phyloP scores from a whole-genome alignment of 2,797 vertebrate species.

The Leptodactylus fallax region DNA sequence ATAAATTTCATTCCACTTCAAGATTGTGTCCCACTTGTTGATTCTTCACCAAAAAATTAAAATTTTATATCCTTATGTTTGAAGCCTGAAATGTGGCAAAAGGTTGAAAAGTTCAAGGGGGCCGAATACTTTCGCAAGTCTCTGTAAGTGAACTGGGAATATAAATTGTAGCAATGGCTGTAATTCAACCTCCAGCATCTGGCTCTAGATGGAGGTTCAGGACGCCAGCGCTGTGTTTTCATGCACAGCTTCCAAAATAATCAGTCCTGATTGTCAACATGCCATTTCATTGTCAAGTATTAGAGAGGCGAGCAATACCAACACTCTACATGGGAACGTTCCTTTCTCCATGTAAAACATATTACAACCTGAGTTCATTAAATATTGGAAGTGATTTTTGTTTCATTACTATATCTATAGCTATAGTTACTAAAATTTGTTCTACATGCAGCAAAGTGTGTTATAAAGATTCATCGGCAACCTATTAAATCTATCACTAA shows the following conservation, averaged over 20 bases:
- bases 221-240: conserved; percentile 15
- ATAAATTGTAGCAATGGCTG: conserved; percentile 10
- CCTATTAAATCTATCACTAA: conserved; percentile 1
- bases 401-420: background rate
- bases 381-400: background rate
- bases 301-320: background rate
- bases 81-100: too few species aligned
- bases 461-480: background rate
- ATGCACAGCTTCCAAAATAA: conserved; percentile 23
- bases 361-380: background rate
- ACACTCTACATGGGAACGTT: background rate
- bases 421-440: background rate
- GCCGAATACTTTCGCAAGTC: too few species aligned
- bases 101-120: too few species aligned
- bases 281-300: conserved; percentile 14
- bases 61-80: too few species aligned
- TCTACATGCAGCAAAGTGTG: background rate
- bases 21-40: too few species aligned
- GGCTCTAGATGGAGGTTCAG: background rate
- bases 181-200: conserved; percentile 15
- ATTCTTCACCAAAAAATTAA: too few species aligned
- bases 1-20: too few species aligned
- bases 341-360: background rate
- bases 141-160: conserved; percentile 35
- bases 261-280: background rate